Evolutionary conservation across 2,797 vertebrate species (phyloP).

Genomic region (Meriones psammophilus): DNA sequence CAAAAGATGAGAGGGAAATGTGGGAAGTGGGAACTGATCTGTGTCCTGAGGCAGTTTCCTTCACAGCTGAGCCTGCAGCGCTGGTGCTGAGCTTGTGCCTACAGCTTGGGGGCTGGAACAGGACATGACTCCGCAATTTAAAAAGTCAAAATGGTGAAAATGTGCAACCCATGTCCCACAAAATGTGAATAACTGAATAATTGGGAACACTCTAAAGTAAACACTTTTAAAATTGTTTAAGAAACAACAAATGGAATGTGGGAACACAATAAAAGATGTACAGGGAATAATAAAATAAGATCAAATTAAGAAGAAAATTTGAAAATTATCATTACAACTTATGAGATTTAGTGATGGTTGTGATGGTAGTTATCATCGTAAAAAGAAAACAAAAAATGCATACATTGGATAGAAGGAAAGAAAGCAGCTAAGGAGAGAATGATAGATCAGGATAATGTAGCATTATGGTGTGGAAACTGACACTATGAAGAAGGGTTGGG

Average conservation of each 20-base stretch:
- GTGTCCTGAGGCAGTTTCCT: not conserved
- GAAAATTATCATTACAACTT: slow-evolving; percentile 3
- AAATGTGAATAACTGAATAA: slow-evolving; percentile 28
- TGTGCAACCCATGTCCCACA: not conserved
- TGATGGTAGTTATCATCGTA: not conserved
- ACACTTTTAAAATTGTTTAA: not conserved
- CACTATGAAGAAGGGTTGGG: not conserved
- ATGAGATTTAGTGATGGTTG: not conserved
- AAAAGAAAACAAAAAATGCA: not conserved
- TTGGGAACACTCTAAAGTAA: slow-evolving; percentile 30
- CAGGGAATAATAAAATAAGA: not conserved
- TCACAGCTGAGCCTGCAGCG: not conserved
- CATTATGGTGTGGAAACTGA: not conserved
- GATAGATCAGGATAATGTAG: not conserved
- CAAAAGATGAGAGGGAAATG: not conserved
- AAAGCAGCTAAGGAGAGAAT: slow-evolving; percentile 25
- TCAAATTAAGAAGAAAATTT: not conserved
- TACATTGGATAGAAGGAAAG: not conserved
- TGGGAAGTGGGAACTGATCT: not conserved
- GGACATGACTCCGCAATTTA: not conserved
- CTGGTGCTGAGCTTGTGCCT: not conserved
- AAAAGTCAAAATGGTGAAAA: slow-evolving; percentile 28
- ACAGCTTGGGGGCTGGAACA: not conserved
- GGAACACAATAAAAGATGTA: not conserved
- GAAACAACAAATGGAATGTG: slow-evolving; percentile 1